These are phyloP conservation scores for Eupithecia dodoneata DNA, from an alignment of 2,888 invertebrate genomes.

Conservation along the genomic window DNA sequence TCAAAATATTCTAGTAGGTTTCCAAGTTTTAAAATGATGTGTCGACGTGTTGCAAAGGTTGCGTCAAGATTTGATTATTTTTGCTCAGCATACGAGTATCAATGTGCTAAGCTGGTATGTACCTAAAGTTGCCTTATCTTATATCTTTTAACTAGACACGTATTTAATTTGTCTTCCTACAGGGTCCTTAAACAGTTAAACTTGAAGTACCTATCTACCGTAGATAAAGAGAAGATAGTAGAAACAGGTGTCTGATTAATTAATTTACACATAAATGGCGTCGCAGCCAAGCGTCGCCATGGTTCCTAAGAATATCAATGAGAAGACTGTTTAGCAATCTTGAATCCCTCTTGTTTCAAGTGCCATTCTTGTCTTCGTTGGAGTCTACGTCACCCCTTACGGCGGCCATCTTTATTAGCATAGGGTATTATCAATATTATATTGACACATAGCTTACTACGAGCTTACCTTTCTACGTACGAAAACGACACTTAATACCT, in stretches of 20 bases:
- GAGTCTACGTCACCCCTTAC: background rate
- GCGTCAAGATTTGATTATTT: background rate
- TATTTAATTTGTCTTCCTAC: background rate
- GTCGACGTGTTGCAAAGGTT: background rate
- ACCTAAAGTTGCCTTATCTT: too few relatives aligned
- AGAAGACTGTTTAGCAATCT: constrained; percentile 20
- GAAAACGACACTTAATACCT: background rate
- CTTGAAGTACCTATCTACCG: background rate
- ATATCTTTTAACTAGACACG: background rate
- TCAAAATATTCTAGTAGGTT: background rate
- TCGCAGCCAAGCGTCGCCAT: constrained; percentile 12
- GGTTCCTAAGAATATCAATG: constrained; percentile 21
- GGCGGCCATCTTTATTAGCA: background rate
- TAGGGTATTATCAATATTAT: background rate
- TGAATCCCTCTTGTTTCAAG: constrained; percentile 14
- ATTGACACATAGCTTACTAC: background rate
- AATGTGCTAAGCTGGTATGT: background rate
- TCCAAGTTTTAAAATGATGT: background rate
- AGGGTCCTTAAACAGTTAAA: background rate
- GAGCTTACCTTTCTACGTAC: background rate
- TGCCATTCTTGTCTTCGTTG: background rate
- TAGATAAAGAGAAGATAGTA: background rate
- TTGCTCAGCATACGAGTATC: background rate
- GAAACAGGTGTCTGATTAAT: constrained; percentile 14
- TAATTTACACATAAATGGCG: constrained; percentile 13